These are phyloP conservation scores for Carassius auratus DNA, from an alignment of 2,113 vertebrate genomes.

Conservation along the genomic window DNA sequence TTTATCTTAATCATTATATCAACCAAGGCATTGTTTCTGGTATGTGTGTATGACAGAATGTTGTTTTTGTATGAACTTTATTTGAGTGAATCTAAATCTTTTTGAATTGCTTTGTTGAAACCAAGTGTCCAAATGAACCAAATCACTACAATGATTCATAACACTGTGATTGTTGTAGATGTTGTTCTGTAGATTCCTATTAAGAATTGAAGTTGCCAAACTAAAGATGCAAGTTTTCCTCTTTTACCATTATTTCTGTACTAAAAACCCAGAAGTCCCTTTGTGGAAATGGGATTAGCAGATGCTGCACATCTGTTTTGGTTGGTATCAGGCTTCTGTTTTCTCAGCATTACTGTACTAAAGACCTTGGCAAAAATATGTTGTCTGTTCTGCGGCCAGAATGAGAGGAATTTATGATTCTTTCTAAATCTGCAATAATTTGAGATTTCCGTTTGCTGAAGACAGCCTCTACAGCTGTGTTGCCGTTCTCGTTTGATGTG, in stretches of 20 bases:
- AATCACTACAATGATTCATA: neutral
- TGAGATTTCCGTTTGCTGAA: neutral
- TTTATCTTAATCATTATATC: too few relatives aligned
- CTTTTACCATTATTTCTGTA: neutral
- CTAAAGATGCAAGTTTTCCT: too few relatives aligned
- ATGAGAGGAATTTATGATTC: neutral
- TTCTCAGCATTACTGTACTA: neutral
- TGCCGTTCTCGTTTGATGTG: neutral
- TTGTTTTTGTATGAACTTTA: too few relatives aligned
- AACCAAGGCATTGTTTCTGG: too few relatives aligned
- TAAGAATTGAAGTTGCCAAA: neutral
- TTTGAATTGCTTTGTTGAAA: too few relatives aligned
- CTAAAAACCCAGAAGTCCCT: neutral
- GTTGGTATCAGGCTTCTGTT: constrained; percentile 4
- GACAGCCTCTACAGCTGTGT: neutral
- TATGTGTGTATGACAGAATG: too few relatives aligned
- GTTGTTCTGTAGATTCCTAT: neutral
- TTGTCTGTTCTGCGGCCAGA: neutral
- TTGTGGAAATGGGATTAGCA: neutral
- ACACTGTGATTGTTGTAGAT: too few relatives aligned
- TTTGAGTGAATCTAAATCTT: too few relatives aligned
- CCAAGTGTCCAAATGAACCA: too few relatives aligned
- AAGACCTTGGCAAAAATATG: neutral
- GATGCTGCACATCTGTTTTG: constrained; percentile 28
- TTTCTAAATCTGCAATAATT: constrained; percentile 2